Evolutionary conservation across 2,888 invertebrate genomes (phyloP), one percentile per base, ranked within the genome.

Genomic region (Eupithecia centaureata): DNA sequence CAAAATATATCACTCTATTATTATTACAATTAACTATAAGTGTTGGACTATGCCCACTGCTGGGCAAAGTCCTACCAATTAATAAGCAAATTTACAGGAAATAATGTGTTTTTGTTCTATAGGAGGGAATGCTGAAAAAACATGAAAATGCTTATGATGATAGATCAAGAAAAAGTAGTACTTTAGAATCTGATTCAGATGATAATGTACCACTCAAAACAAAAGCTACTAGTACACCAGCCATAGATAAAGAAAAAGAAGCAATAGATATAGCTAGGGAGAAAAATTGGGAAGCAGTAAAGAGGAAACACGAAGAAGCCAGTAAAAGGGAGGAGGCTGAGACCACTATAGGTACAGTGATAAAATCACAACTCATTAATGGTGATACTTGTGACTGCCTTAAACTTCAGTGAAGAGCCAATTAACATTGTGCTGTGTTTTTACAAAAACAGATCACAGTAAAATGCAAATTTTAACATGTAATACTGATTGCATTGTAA

Each of bases 211-310:
- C 94, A 61, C 82, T 93, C 12, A 94, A 93, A 77, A 79, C 90
- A 7, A 93, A 92, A 79, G 77, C 88, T 33, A 85, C 74, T 77
- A 85, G 75, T 72, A 81, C 83, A 64, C 86, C 86, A 61, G 74
- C 85, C 70, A 85, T 91, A 77, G 94, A 94, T 81, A 94, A 93
- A 78, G 92, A 93, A 74, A 90, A 91, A 77, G 91, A 90, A 83
- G 93, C 93, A 67, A 93, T 94, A 81, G 93, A 94, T 76, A 89
- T 93, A 83, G 94, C 93, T 79, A 88, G 94, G 78, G 94, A 93
- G 81, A 92, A 93, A 77, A 94, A 93, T 82, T 94, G 94, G 94
- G 93, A 94, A 82, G 94, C 94, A 18, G 94, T 94, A 0, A 94
- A 94, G 74, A 86, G 94, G 75, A 93, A 94, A 87, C 94, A 94